phyloP scores from a whole-genome alignment of 1,140 invertebrate genomes.

The Bombus affinis region DNA sequence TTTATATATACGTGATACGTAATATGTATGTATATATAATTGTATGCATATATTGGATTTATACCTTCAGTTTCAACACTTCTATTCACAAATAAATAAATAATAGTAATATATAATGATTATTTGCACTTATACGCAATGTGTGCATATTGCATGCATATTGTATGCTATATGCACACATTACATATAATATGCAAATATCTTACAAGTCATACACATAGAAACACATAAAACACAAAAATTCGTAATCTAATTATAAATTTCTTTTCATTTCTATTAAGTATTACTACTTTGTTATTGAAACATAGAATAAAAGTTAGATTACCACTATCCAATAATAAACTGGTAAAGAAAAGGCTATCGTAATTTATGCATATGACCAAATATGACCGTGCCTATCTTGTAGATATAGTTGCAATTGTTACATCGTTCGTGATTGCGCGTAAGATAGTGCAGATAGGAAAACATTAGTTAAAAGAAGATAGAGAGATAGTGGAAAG shows the following conservation, averaged over 20 bases:
- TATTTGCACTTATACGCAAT: too few relatives aligned
- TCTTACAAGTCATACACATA: too few relatives aligned
- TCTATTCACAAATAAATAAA: too few relatives aligned
- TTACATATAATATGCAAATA: too few relatives aligned
- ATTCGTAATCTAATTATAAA: not conserved
- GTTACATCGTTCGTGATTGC: not conserved
- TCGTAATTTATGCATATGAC: not conserved
- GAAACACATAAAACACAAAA: too few relatives aligned
- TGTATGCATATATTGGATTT: too few relatives aligned
- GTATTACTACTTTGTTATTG: not conserved
- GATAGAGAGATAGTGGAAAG: not conserved
- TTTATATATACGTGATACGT: too few relatives aligned
- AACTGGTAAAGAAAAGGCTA: not conserved
- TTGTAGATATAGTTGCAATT: slow-evolving; percentile 10
- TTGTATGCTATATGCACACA: too few relatives aligned
- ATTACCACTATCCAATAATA: not conserved
- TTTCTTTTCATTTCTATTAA: not conserved
- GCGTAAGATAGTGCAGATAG: not conserved
- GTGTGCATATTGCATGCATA: too few relatives aligned
- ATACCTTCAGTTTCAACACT: too few relatives aligned
- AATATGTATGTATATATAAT: too few relatives aligned
- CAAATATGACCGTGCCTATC: not conserved
- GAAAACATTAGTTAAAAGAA: not conserved
- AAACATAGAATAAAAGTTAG: not conserved
- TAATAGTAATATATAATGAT: too few relatives aligned